Evolutionary conservation across 2,113 vertebrate species (phyloP).

Genomic region (Fregata magnificens): DNA sequence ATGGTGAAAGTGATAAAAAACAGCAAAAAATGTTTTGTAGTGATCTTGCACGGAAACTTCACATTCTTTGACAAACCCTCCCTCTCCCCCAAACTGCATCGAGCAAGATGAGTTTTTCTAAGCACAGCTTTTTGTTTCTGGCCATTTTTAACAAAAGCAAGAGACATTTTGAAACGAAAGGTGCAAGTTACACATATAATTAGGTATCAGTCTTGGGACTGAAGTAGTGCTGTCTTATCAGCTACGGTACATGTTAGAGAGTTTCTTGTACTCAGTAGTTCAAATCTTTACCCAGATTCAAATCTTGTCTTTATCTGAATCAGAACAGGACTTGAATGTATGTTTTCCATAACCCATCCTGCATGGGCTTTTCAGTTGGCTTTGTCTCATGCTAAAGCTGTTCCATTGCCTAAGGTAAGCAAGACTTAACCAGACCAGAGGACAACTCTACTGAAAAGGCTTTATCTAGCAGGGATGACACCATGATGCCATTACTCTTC

Average conservation of each 20-base stretch:
- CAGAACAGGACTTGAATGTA: neutral
- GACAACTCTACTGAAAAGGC: neutral
- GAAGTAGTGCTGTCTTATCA: neutral
- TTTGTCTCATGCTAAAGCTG: neutral
- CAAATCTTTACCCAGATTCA: neutral
- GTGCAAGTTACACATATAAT: neutral
- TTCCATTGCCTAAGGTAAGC: neutral
- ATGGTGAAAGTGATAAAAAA: neutral
- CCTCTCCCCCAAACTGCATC: neutral
- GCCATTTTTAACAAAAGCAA: neutral
- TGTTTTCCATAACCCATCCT: neutral
- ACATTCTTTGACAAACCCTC: neutral
- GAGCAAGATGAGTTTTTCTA: neutral
- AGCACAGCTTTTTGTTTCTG: neutral
- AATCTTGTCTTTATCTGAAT: neutral
- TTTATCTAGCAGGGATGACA: neutral
- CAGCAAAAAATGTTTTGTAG: neutral
- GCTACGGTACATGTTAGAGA: accelerated
- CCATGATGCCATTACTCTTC: neutral
- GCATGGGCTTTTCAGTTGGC: neutral
- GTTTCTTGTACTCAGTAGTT: neutral
- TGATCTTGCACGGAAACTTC: neutral
- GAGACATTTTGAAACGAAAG: neutral
- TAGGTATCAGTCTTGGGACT: neutral
- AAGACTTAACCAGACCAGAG: neutral